Percentiles rank a stretch among this genome's conserved stretches.
These are phyloP conservation scores for Drosophila diplacantha DNA, from an alignment of 2,888 invertebrate genomes.

Conservation along the genomic window DNA sequence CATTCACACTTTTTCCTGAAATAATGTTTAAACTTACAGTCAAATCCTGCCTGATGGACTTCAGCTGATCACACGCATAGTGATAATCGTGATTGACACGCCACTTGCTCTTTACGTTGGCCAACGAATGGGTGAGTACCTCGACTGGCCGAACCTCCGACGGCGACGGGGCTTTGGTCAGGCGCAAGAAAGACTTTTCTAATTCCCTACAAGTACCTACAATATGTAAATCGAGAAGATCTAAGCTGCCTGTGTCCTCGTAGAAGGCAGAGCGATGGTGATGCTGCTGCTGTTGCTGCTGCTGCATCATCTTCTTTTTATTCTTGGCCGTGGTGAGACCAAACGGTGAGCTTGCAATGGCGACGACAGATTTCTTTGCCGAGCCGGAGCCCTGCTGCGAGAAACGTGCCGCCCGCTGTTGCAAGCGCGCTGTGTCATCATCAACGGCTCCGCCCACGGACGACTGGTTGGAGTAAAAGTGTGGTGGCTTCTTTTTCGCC, in stretches of 20 bases:
- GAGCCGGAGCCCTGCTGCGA: slow-evolving; percentile 65
- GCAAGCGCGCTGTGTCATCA: slow-evolving; percentile 87
- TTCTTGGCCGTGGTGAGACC: slow-evolving; percentile 63
- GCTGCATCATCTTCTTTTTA: slow-evolving; percentile 52
- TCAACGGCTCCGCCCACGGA: slow-evolving; percentile 84
- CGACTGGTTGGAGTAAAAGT: slow-evolving; percentile 80
- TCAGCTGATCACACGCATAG: slow-evolving; percentile 98
- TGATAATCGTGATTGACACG: slow-evolving; percentile 93
- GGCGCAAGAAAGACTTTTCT: slow-evolving; percentile 96
- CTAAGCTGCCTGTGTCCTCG: slow-evolving; percentile 83
- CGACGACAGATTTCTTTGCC: slow-evolving; percentile 70
- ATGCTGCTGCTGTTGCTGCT: slow-evolving; percentile 26
- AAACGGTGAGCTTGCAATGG: slow-evolving; percentile 73
- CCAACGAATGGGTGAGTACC: slow-evolving; percentile 90
- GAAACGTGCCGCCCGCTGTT: slow-evolving; percentile 94
- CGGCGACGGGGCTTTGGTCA: slow-evolving; percentile 96
- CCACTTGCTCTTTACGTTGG: slow-evolving; percentile 95
- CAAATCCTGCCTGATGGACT: slow-evolving; percentile 98
- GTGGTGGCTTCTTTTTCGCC: slow-evolving; percentile 79
- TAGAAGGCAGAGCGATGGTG: slow-evolving; percentile 77
- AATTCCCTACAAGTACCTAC: slow-evolving; percentile 95
- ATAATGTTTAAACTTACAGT: slow-evolving; percentile 83
- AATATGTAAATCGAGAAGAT: slow-evolving; percentile 91
- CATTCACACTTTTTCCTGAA: neutral
- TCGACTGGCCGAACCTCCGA: slow-evolving; percentile 93